Evolutionary conservation across 2,888 invertebrate genomes (phyloP).

Genomic region (Octodonta nipae): DNA sequence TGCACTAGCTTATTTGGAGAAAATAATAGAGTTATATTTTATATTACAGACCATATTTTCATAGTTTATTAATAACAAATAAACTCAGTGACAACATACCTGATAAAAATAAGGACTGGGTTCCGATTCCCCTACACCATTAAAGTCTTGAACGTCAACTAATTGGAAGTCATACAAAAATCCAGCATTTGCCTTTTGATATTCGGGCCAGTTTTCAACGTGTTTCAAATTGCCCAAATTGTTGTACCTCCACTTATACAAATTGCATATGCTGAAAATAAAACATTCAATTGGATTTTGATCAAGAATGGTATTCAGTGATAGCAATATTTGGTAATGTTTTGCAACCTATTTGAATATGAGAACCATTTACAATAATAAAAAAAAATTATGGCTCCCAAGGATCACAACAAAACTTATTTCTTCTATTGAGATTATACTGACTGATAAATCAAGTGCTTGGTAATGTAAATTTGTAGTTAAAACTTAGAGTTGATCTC

Average conservation of each 20-base stretch:
- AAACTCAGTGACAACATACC: slow-evolving; percentile 36
- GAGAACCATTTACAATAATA: too few species aligned
- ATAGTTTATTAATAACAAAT: background rate
- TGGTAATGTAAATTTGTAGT: too few species aligned
- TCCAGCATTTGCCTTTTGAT: slow-evolving; percentile 82
- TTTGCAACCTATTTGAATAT: too few species aligned
- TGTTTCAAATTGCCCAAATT: slow-evolving; percentile 88
- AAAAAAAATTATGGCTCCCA: too few species aligned
- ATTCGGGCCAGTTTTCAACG: slow-evolving; percentile 72
- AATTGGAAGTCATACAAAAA: slow-evolving; percentile 88
- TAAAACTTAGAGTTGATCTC: too few species aligned
- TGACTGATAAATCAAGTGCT: too few species aligned
- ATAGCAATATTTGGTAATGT: too few species aligned
- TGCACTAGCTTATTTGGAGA: too few species aligned
- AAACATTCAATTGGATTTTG: background rate
- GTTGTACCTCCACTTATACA: slow-evolving; percentile 95
- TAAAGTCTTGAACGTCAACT: slow-evolving; percentile 91
- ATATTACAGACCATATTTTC: background rate
- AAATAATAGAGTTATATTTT: too few species aligned
- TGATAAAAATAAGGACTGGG: slow-evolving; percentile 98
- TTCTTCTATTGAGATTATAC: too few species aligned
- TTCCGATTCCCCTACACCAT: slow-evolving; percentile 91
- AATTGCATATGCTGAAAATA: slow-evolving; percentile 64
- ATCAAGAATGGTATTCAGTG: too few species aligned
- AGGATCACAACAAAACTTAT: too few species aligned